Evolutionary conservation across 2,797 vertebrate species (phyloP), one percentile per base, ranked within the genome.

Genomic region (Enteromius mattozi): DNA sequence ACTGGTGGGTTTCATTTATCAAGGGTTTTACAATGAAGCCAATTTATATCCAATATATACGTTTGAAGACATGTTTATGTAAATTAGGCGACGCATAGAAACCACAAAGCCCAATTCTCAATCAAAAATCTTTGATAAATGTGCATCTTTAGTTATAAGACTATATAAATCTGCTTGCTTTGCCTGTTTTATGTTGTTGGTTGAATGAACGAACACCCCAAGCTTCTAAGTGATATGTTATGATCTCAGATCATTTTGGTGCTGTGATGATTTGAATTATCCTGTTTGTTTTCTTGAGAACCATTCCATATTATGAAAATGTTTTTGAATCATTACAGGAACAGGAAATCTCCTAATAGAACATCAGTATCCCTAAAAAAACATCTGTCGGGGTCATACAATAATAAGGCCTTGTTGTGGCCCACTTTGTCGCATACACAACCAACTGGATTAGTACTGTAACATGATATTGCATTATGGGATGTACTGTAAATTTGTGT

Each of bases 111-210:
- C 27, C 40, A 19, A 86, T 82, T 27, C 37, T 82, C 24, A 30
- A 4, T 68, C 83, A 81, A 89, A 91, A 92, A 93, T 94, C 94
- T 94, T 94, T 95, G 94, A 95, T 95, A 94, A 95, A 94, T 88
- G 90, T 91, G 86, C 86, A 6, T 89, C 91, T 90, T 88, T 86
- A 85, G 87, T 79, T 81, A 85, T 80, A 83, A 85, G 45, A 87
- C 76, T 80, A 75, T 89, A 80, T 88, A 86, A 74, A 88, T 87
- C 81, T 86, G 88, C 88, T 89, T 91, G 90, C 89, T 91, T 69
- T 84, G 89, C 89, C 90, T 80, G 74, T 90, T 85, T 89, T 78
- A 85, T 87, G 45, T 78, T 86, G 83, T 87, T 85, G 45, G 89
- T 85, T 88, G 89, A 84, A 81, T 85, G n/a, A 65, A 6, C 17